Conservation (phyloP, 2,113 vertebrate species). For the Platichthys flesus region DNA sequence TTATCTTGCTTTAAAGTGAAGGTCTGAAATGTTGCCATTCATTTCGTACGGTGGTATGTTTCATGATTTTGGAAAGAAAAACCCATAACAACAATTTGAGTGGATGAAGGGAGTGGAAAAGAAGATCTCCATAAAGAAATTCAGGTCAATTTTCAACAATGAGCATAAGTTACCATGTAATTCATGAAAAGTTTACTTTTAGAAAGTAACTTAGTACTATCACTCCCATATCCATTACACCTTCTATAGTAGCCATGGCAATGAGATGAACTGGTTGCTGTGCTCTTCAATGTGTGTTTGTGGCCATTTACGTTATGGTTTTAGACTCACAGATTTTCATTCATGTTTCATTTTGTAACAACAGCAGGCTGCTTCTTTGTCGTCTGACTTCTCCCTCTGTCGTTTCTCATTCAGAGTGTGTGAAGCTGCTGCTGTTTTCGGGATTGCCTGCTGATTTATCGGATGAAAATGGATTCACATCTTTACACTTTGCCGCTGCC, state of each 20-base stretch:
- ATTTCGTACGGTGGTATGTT: too few species aligned
- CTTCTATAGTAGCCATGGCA: conserved; percentile 6
- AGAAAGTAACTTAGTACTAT: too few species aligned
- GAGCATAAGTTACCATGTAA: too few species aligned
- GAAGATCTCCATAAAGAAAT: too few species aligned
- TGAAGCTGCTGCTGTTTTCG: conserved; percentile 94
- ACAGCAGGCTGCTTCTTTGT: background rate
- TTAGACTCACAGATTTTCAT: background rate
- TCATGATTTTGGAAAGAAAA: too few species aligned
- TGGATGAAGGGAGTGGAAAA: background rate
- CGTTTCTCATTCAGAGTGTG: conserved; percentile 84
- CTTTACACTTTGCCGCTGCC: conserved; percentile 91
- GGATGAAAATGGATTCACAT: conserved; percentile 91
- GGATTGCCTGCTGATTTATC: conserved; percentile 88
- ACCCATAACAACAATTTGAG: background rate
- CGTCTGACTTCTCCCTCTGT: background rate
- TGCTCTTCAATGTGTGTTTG: background rate
- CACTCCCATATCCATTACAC: background rate
- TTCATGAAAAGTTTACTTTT: too few species aligned
- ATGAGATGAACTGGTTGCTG: background rate
- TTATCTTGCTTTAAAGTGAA: background rate
- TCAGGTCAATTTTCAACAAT: too few species aligned
- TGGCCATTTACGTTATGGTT: background rate
- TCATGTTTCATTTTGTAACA: too few species aligned
- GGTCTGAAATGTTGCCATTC: too few species aligned